These are phyloP conservation scores for Malachius bipustulatus DNA, from an alignment of 2,888 invertebrate species.

Conservation along the genomic window DNA sequence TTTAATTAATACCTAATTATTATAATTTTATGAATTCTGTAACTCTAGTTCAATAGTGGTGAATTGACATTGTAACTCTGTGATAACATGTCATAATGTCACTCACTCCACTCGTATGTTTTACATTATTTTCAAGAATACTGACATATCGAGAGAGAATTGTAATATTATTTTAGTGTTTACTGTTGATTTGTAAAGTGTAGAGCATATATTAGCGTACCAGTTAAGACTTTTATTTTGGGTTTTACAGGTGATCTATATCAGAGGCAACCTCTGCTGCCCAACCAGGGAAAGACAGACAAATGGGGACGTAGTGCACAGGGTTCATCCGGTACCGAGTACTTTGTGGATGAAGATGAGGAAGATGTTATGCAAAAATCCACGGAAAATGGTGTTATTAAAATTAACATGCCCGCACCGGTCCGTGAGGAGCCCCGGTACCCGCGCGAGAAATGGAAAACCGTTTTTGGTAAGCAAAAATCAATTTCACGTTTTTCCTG, in stretches of 20 bases:
- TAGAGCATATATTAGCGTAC: no score
- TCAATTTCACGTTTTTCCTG: slow-evolving; percentile 1
- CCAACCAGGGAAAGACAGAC: slow-evolving; percentile 38
- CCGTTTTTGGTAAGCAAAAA: slow-evolving; percentile 42
- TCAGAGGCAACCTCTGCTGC: slow-evolving; percentile 48
- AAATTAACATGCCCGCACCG: slow-evolving; percentile 53
- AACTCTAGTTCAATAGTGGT: no score
- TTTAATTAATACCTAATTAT: no score
- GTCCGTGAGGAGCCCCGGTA: slow-evolving; percentile 63
- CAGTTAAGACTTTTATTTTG: slow-evolving; percentile 13
- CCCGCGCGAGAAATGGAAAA: slow-evolving; percentile 79
- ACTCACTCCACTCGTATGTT: not conserved
- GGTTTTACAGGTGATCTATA: slow-evolving; percentile 41
- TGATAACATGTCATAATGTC: not conserved
- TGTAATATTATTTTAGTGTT: not conserved
- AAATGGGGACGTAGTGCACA: slow-evolving; percentile 39
- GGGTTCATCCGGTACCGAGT: slow-evolving; percentile 32
- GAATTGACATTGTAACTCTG: no score
- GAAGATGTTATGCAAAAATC: slow-evolving; percentile 35
- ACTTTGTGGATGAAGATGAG: slow-evolving; percentile 39
- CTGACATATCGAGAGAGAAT: not conserved
- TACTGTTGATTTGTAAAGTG: not conserved
- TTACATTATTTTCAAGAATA: not conserved
- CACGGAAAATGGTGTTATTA: slow-evolving; percentile 42
- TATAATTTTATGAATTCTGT: no score